phyloP scores from a whole-genome alignment of 2,888 invertebrate genomes.

The Vesta saturnalis region DNA sequence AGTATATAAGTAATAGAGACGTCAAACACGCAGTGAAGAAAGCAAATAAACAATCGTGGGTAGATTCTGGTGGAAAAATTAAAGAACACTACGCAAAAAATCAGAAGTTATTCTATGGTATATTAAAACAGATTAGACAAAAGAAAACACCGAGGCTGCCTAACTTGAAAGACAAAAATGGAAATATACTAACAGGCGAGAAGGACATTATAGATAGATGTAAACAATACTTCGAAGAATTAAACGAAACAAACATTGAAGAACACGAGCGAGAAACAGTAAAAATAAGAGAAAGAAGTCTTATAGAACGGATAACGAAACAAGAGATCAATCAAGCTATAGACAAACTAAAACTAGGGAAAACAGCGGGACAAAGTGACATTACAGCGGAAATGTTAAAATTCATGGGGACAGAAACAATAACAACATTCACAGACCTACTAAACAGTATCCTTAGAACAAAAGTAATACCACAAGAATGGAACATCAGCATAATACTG shows the following conservation, averaged over 20 bases:
- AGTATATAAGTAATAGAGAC: background rate
- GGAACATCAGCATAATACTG: background rate
- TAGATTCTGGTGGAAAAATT: background rate
- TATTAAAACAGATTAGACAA: background rate
- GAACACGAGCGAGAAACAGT: too few species aligned
- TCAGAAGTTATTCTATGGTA: background rate
- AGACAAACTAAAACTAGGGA: background rate
- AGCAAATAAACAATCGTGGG: background rate
- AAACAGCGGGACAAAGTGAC: background rate
- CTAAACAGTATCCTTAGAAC: background rate
- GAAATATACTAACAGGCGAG: background rate
- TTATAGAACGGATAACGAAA: too few species aligned
- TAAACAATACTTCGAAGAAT: too few species aligned
- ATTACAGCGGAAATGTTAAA: too few species aligned
- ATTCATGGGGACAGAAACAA: too few species aligned
- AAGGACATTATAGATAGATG: too few species aligned
- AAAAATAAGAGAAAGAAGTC: too few species aligned
- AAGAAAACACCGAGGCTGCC: too few species aligned
- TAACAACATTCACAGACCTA: background rate
- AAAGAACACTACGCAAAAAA: background rate
- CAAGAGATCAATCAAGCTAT: too few species aligned
- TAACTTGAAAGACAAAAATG: too few species aligned
- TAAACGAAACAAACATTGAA: too few species aligned
- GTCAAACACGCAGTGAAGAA: background rate
- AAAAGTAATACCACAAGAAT: too few species aligned